A percentile compares a stretch with the other conserved stretches of the same genome.
Evolutionary conservation across 2,113 vertebrate genomes (phyloP).

Genomic region (Plotosus lineatus): DNA sequence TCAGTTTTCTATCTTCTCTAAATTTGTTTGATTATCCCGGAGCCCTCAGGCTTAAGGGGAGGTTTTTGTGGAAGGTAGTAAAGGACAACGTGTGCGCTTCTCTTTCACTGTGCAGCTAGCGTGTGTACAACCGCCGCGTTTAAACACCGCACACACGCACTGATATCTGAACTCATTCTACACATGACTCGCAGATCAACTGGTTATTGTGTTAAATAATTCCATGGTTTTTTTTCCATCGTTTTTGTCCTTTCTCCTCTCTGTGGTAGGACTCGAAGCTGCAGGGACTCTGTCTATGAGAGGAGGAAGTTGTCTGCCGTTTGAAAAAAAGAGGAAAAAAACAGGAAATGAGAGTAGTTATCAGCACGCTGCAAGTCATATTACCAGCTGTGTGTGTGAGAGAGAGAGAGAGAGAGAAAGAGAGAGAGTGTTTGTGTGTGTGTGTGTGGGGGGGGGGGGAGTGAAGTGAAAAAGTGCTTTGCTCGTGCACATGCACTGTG

Average conservation of each 20-base stretch:
- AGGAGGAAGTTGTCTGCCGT: constrained; percentile 31
- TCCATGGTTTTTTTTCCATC: constrained; percentile 2
- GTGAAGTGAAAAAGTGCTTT: constrained; percentile 3
- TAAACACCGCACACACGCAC: not conserved
- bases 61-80: not conserved
- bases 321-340: constrained; percentile 34
- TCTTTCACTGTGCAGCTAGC: not conserved
- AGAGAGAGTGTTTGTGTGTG: constrained; percentile 45
- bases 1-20: not conserved
- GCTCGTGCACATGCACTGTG: not conserved
- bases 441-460: constrained; percentile 12
- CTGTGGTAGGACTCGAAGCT: constrained; percentile 25
- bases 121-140: not conserved
- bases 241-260: constrained; percentile 4
- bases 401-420: constrained; percentile 18
- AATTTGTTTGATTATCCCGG: not conserved
- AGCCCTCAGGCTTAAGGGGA: not conserved
- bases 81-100: not conserved
- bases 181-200: not conserved
- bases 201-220: not conserved
- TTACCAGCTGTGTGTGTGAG: constrained; percentile 43
- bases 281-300: constrained; percentile 22
- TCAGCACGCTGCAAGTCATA: constrained; percentile 37
- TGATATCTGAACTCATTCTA: not conserved
- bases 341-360: constrained; percentile 53